Base-by-base conservation (phyloP, 1,140 invertebrate species). In the Belonocnema kinseyi region DNA sequence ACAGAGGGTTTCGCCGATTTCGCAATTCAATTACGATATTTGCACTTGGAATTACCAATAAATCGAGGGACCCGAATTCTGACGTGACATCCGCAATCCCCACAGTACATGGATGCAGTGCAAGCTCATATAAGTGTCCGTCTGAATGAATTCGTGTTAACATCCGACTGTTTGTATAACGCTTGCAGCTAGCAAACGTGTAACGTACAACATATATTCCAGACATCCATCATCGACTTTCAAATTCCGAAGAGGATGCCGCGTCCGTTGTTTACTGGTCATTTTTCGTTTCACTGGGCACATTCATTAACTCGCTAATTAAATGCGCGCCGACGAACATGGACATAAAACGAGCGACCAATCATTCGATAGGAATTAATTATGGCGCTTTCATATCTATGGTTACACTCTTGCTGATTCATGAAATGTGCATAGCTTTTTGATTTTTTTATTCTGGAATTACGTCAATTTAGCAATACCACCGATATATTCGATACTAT, bases 1-100 rank as follows among this genome's bases (percentile, higher is more conserved):
- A n/a, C n/a, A 46, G n/a, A 54, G 50, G 26, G n/a, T 72, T 70
- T 70, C 50, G 26, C 50, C 56, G 77, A 72, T 78, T 78, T 73
- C 77, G 50, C 73, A 78, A 75, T 74, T 75, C 21, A 26, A 26
- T 50, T 50, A 54, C 61, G 46, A 17, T 71, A 78, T 70, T 52
- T 26, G 75, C 56, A n/a, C 50, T 17, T 40, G 50, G 52, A 77
- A 53, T 50, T 58, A 58, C 52, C 54, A 77, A 46, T 52, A 66
- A 66, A 66, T 66, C 58, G 26, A 66, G 58, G 58, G 21, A 66
- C 26, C 16, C 26, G 58, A 66, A 66, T 66, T 66, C 58, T 66
- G 58, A 66, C 58, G 58, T 17, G 53, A 54, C 33, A 12, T n/a
- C 12, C 58, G 33, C 21, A 33, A 66, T 66, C 53, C 53, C 53